phyloP scores from a whole-genome alignment of 2,113 vertebrate species.

The Nothoprocta pentlandii region DNA sequence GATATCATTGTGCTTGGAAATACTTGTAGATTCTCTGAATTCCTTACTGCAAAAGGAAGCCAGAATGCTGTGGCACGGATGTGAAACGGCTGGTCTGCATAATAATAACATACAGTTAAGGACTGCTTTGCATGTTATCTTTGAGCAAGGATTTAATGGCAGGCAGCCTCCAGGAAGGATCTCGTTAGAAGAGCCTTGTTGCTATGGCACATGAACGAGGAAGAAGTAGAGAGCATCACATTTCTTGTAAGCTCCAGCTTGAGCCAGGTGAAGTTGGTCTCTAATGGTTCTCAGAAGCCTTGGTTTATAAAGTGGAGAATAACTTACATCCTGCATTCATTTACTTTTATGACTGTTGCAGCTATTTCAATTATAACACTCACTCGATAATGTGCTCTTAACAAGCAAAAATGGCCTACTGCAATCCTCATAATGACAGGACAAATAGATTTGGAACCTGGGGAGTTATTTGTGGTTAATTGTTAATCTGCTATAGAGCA shows the following conservation, averaged over 20 bases:
- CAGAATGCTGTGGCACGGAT: not conserved
- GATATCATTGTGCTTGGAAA: not conserved
- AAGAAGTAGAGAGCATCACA: not conserved
- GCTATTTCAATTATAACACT: conserved; percentile 49
- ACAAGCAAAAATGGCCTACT: conserved; percentile 39
- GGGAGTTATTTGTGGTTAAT: conserved; percentile 70
- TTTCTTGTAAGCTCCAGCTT: conserved; percentile 24
- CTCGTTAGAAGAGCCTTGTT: not conserved
- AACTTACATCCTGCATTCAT: conserved; percentile 27
- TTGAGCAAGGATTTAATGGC: not conserved
- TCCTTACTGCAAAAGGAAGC: not conserved
- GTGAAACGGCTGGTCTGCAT: not conserved
- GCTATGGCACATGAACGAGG: not conserved
- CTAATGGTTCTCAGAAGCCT: conserved; percentile 10
- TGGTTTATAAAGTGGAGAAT: not conserved
- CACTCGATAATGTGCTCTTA: conserved; percentile 46
- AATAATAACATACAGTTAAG: not conserved
- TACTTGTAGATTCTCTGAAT: not conserved
- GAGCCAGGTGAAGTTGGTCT: conserved; percentile 7
- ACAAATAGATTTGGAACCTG: conserved; percentile 41
- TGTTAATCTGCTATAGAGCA: conserved; percentile 60
- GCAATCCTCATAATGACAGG: conserved; percentile 30
- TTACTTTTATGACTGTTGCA: conserved; percentile 58
- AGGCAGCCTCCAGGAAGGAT: not conserved
- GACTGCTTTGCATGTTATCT: not conserved